Evolutionary conservation across 2,797 vertebrate species (phyloP), one percentile per base, ranked within the genome.

Genomic region (Darevskia nairensis): DNA sequence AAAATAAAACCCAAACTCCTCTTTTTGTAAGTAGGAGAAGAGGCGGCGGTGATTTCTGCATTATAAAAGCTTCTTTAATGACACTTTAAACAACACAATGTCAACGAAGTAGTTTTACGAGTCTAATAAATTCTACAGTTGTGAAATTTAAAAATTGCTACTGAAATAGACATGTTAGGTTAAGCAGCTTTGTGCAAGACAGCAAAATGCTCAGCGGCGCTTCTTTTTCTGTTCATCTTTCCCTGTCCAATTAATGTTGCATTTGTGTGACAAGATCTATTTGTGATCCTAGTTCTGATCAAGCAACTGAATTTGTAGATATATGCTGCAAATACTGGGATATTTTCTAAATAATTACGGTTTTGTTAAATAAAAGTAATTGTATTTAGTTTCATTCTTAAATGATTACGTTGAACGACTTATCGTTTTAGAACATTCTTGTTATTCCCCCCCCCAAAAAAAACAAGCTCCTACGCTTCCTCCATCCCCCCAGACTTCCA

Each of bases 281-380:
- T 91, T 91, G 88, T 5, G 86, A 89, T 92, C 74, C 94, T 88
- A 75, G 8, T 82, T 9, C 50, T 66, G 61, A 94, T 91, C 78
- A 92, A 94, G 84, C 76, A 92, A 69, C 66, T 85, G 80, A 74
- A 90, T 91, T 64, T 90, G n/a, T 88, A 89, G 89, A 89, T 93
- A 93, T 89, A 87, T 88, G 88, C 86, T 93, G 86, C 91, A 93
- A 91, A 84, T 95, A 82, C 76, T 94, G 84, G 77, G 46, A 44
- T 94, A 89, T 91, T 90, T 95, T 84, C 81, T 76, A 94, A 95
- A 86, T 93, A 89, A 93, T 94, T 94, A 68, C 94, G 74, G 84
- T 66, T 92, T 86, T 92, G 90, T 90, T 95, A 93, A 94, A 97
- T 96, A 96, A 96, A 95, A 96, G 94, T 50, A 94, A 91, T 93